These are phyloP conservation scores for Lepidurus couesii DNA, from an alignment of 1,140 invertebrate species.

Conservation along the genomic window DNA sequence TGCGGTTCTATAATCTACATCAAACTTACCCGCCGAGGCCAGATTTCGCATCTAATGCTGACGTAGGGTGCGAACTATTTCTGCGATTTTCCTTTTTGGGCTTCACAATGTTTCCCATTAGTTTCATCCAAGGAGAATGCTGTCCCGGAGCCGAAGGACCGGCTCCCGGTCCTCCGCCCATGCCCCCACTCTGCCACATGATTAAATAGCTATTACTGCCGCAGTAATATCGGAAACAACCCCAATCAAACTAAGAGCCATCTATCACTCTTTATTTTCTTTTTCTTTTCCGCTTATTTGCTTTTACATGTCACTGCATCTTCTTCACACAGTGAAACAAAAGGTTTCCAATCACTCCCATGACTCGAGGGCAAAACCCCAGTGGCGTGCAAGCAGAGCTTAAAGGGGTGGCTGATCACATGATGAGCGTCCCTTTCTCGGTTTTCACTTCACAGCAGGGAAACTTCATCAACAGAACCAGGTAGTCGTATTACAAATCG, in stretches of 20 bases:
- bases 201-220: neutral
- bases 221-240: neutral
- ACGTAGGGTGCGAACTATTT: conserved; percentile 12
- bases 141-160: conserved; percentile 20
- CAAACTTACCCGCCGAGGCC: conserved; percentile 10
- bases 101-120: conserved; percentile 2
- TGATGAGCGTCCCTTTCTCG: conserved; percentile 2
- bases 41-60: conserved; percentile 17
- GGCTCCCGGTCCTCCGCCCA: neutral
- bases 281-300: neutral
- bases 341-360: conserved; percentile 1
- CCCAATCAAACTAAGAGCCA: neutral
- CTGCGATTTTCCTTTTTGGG: neutral
- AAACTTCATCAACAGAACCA: neutral
- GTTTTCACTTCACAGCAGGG: neutral
- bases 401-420: neutral
- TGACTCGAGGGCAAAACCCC: neutral
- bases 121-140: neutral
- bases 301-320: neutral
- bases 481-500: neutral
- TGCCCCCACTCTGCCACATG: conserved; percentile 20
- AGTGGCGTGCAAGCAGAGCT: neutral
- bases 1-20: too few relatives aligned
- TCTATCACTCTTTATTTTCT: neutral
- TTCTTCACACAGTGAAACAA: neutral